Evolutionary conservation across 2,113 vertebrate species (phyloP).

Genomic region (Casuarius casuarius): DNA sequence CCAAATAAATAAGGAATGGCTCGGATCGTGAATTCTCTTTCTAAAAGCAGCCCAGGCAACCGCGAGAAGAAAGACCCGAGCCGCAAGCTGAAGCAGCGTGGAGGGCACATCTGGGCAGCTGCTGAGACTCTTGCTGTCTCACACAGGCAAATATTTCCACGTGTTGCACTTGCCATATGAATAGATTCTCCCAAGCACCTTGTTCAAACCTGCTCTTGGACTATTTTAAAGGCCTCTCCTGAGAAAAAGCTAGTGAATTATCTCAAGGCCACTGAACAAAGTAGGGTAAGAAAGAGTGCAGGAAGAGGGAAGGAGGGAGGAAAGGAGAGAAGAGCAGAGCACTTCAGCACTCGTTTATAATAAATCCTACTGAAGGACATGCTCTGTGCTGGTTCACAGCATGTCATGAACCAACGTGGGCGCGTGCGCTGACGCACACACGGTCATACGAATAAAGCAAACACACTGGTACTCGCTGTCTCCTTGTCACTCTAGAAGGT

Average conservation of each 20-base stretch:
- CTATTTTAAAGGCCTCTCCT: background rate
- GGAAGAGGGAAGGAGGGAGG: background rate
- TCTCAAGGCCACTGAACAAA: background rate
- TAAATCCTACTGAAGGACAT: background rate
- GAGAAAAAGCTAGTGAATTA: background rate
- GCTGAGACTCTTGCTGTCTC: background rate
- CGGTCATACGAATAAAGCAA: rapidly evolving
- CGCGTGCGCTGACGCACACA: background rate
- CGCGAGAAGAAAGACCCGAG: background rate
- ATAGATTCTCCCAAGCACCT: background rate
- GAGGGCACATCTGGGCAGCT: constrained; percentile 59
- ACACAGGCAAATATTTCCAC: rapidly evolving
- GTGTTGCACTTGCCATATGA: background rate
- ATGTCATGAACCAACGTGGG: background rate
- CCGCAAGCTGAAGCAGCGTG: background rate
- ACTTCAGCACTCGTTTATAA: background rate
- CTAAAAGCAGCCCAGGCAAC: background rate
- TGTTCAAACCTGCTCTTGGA: background rate
- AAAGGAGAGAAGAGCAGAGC: background rate
- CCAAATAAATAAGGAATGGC: background rate
- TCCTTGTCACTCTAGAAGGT: background rate
- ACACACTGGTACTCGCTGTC: background rate
- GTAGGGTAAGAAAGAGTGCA: background rate
- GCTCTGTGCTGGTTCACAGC: background rate
- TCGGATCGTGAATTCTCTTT: background rate